phyloP scores from a whole-genome alignment of 2,113 vertebrate genomes.

The Platycercus adscitus region DNA sequence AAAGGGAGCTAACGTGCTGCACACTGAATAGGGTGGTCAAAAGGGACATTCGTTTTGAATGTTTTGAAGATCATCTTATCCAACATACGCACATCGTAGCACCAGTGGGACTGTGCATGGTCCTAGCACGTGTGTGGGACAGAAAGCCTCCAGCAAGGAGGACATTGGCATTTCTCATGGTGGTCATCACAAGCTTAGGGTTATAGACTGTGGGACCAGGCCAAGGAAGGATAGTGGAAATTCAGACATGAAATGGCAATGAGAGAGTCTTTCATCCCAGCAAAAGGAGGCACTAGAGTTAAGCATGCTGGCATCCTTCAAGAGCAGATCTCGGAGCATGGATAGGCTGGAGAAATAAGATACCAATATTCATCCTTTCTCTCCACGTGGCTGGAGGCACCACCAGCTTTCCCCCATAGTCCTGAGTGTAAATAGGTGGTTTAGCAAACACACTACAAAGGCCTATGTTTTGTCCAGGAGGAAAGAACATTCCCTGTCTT shows the following conservation, averaged over 20 bases:
- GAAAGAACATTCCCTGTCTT: background rate
- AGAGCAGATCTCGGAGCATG: background rate
- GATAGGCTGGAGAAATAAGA: background rate
- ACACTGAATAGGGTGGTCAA: background rate
- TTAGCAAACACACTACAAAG: background rate
- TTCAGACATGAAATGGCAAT: background rate
- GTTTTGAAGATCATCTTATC: background rate
- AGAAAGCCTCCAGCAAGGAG: background rate
- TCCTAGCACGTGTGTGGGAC: background rate
- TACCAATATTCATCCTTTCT: background rate
- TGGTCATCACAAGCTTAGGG: background rate
- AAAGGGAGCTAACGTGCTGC: background rate
- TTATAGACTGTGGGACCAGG: background rate
- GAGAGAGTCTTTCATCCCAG: background rate
- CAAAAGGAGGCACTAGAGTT: background rate
- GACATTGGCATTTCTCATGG: background rate
- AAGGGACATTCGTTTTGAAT: background rate
- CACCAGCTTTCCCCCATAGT: background rate
- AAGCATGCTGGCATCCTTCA: background rate
- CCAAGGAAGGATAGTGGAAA: background rate
- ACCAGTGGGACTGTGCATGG: rapidly evolving
- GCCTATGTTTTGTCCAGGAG: background rate
- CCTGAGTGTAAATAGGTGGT: background rate
- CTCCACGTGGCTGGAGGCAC: background rate
- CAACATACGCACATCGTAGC: rapidly evolving